phyloP scores from a whole-genome alignment of 2,113 vertebrate species.

The Bufo gargarizans region DNA sequence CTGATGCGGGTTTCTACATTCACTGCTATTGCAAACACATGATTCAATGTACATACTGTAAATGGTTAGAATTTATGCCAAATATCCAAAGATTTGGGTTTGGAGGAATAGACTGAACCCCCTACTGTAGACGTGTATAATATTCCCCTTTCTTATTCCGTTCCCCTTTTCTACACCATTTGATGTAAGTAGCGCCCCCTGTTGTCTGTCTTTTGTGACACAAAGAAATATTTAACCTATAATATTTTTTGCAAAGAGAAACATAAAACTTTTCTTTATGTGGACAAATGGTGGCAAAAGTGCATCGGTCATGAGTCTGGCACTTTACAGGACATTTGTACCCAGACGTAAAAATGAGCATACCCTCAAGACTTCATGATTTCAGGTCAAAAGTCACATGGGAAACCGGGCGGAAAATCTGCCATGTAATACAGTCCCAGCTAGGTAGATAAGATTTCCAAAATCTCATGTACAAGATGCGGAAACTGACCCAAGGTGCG shows the following conservation, averaged over 20 bases:
- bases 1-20: not conserved
- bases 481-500: too few relatives aligned
- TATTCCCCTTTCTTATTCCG: not conserved
- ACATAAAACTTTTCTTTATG: not conserved
- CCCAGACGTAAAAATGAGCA: too few relatives aligned
- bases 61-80: not conserved
- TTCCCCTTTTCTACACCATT: not conserved
- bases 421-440: too few relatives aligned
- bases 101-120: not conserved
- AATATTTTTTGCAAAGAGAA: not conserved
- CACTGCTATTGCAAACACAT: not conserved
- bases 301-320: too few relatives aligned
- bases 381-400: too few relatives aligned
- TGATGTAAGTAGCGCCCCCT: not conserved
- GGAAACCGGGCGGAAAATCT: too few relatives aligned
- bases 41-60: slow-evolving; percentile 35
- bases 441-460: too few relatives aligned
- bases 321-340: too few relatives aligned
- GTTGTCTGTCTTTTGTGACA: not conserved
- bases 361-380: too few relatives aligned
- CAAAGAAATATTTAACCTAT: not conserved
- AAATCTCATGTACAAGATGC: too few relatives aligned
- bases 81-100: not conserved
- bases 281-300: not conserved
- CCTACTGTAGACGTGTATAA: not conserved